A percentile compares a stretch with the other conserved stretches of the same genome.
phyloP scores from a whole-genome alignment of 2,888 invertebrate genomes.

The Linyphia triangularis region DNA sequence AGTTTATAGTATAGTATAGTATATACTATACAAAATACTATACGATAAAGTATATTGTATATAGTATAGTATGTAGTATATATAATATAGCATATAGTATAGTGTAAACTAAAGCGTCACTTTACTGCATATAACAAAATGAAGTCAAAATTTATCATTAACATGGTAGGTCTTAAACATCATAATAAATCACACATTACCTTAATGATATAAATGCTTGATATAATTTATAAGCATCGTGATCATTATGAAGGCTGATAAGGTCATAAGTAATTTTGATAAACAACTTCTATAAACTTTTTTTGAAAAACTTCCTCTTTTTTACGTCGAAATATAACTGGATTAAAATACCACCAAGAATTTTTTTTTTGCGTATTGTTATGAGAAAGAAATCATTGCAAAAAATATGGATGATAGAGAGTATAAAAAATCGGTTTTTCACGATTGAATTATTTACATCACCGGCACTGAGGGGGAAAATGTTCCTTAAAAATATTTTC shows the following conservation, averaged over 20 bases:
- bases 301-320: neutral
- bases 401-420: conserved; percentile 17
- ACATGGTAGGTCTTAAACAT: too few relatives aligned
- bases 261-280: neutral
- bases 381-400: neutral
- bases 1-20: too few relatives aligned
- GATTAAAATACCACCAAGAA: neutral
- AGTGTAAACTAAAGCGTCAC: too few relatives aligned
- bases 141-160: too few relatives aligned
- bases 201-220: neutral
- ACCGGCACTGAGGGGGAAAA: neutral
- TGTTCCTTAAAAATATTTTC: neutral
- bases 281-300: neutral
- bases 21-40: too few relatives aligned
- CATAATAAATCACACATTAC: neutral
- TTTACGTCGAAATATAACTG: neutral
- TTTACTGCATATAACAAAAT: too few relatives aligned
- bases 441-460: conserved; percentile 72
- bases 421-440: conserved; percentile 45
- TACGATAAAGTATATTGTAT: too few relatives aligned
- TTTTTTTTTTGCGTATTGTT: neutral
- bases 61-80: too few relatives aligned
- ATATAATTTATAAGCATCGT: neutral
- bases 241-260: neutral
- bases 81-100: too few relatives aligned